Evolutionary conservation across 1,140 invertebrate genomes (phyloP).

Genomic region (Tenebrio molitor): DNA sequence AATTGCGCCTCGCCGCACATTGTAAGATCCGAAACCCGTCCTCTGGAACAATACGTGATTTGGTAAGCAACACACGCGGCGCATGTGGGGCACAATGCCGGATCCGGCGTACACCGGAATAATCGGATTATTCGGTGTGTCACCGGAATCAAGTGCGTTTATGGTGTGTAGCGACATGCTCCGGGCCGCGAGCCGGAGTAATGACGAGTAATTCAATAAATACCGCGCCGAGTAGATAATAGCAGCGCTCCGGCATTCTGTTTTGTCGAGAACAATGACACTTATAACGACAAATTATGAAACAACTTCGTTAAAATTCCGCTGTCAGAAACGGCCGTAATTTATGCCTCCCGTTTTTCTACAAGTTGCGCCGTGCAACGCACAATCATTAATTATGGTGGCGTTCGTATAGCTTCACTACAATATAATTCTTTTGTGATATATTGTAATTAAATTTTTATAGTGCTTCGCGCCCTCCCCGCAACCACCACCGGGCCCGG

Average conservation of each 20-base stretch:
- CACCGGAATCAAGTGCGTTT: conserved; percentile 36
- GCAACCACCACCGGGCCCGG: no score
- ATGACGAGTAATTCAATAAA: conserved; percentile 54
- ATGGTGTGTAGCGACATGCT: conserved; percentile 30
- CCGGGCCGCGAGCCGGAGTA: conserved; percentile 33
- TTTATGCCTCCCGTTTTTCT: conserved; percentile 58
- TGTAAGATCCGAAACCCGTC: conserved; percentile 14
- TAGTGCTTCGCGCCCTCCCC: conserved; percentile 35
- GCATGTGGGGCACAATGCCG: conserved; percentile 30
- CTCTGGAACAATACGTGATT: conserved; percentile 36
- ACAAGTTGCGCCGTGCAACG: conserved; percentile 49
- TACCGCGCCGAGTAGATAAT: conserved; percentile 51
- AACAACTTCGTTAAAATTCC: conserved; percentile 61
- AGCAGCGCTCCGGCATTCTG: conserved; percentile 54
- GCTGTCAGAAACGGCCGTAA: conserved; percentile 56
- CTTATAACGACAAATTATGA: conserved; percentile 60
- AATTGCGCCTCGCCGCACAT: neutral
- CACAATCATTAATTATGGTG: conserved; percentile 58
- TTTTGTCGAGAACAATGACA: conserved; percentile 58
- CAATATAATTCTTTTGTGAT: conserved; percentile 53
- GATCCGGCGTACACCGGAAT: conserved; percentile 10
- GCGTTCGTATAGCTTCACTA: conserved; percentile 44
- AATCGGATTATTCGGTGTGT: conserved; percentile 31
- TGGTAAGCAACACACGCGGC: conserved; percentile 30
- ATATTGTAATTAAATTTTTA: conserved; percentile 52